Evolutionary conservation across 2,888 invertebrate genomes (phyloP), one percentile per base, ranked within the genome.

Genomic region (Drosophila nr. perissopoda): DNA sequence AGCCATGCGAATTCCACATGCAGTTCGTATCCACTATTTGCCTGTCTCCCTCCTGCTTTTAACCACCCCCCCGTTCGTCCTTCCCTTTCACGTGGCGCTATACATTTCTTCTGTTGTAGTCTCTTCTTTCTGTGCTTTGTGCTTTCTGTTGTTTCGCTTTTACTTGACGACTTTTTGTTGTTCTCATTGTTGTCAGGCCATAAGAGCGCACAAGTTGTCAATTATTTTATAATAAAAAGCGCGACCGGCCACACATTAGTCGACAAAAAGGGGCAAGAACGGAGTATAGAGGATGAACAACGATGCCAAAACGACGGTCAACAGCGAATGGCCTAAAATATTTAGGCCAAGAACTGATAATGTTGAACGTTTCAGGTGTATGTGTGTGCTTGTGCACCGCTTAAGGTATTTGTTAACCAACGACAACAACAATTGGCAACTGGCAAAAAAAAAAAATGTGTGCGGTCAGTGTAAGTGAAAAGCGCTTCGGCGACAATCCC

Each of bases 141-240:
- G 51, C 36, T 27, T 49, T 49, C 27, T 56, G 60, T 63, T 79
- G 42, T 51, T 76, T 76, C 56, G 68, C 79, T 87, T 87, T 87
- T 70, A 74, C 79, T 79, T 84, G 82, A 76, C 66, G 69, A 70
- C 66, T 82, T 76, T 70, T 73, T 69, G 69, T 69, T 82, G 57
- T 59, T 82, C 75, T 87, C 79, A 81, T 84, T 83, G 84, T 82
- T 82, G 79, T 74, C 71, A 57, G 70, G 33, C 64, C 63, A 76
- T 75, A 81, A 81, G 74, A 74, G 81, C 79, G 62, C 75, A 71
- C 70, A 83, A 83, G 73, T 89, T 88, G 83, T 89, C 89, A 89
- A 85, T 89, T 89, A 89, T 85, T 85, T 85, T 85, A 89, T 82
- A 85, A 84, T 74, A 74, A 85, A 89, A 70, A 67, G 68, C 63